These are phyloP conservation scores for Urocyon cinereoargenteus DNA, from an alignment of 2,797 vertebrate genomes.

Conservation along the genomic window DNA sequence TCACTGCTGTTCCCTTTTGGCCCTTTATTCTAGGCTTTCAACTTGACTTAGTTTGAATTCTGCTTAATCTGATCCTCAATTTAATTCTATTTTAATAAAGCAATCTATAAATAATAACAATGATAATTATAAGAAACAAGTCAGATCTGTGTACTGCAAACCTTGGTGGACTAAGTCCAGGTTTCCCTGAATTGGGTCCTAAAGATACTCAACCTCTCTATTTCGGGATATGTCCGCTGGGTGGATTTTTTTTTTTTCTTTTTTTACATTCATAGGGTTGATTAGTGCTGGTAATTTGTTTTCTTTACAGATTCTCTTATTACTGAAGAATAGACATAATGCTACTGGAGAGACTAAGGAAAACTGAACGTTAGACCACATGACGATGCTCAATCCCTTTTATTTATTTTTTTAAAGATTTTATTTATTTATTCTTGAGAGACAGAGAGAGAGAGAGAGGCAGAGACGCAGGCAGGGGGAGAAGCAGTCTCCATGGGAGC, in stretches of 20 bases:
- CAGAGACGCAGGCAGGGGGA: no score
- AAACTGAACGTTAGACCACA: conserved; percentile 41
- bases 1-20: conserved; percentile 69
- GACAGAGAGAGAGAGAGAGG: no score
- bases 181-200: neutral
- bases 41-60: conserved; percentile 67
- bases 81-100: conserved; percentile 65
- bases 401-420: no score
- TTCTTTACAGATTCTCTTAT: neutral
- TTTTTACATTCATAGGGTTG: conserved; percentile 2
- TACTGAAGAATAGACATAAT: neutral
- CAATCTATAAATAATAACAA: conserved; percentile 66
- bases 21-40: conserved; percentile 62
- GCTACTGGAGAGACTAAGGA: conserved; percentile 34
- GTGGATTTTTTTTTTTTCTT: neutral
- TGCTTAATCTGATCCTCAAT: conserved; percentile 62
- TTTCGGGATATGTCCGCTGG: neutral
- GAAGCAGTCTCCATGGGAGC: no score
- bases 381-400: neutral
- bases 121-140: conserved; percentile 50
- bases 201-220: neutral
- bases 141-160: conserved; percentile 9
- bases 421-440: no score
- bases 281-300: neutral
- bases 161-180: neutral